These are phyloP conservation scores for Melanotaenia pygmaea DNA, from an alignment of 2,797 vertebrate species.

Conservation along the genomic window DNA sequence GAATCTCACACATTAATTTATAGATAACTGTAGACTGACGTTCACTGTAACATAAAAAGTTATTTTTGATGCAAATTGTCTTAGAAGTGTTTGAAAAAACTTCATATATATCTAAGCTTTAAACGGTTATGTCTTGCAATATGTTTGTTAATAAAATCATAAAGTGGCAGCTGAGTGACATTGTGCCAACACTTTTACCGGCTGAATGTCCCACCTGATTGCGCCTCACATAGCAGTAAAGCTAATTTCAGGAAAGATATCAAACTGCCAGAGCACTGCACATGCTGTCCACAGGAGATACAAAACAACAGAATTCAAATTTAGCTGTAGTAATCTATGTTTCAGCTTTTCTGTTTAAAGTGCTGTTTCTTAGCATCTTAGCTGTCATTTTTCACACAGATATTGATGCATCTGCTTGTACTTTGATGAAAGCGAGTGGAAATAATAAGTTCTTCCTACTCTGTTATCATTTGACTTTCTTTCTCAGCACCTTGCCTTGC, in stretches of 20 bases:
- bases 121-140: background rate
- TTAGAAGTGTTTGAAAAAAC: background rate
- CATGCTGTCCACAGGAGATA: background rate
- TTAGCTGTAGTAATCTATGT: background rate
- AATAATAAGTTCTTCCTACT: background rate
- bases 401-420: background rate
- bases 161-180: background rate
- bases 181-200: background rate
- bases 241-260: background rate
- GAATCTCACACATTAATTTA: background rate
- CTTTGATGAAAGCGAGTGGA: background rate
- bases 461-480: background rate
- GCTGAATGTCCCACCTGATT: background rate
- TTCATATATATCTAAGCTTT: background rate
- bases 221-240: background rate
- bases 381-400: constrained; percentile 5
- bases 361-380: background rate
- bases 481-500: background rate
- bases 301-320: background rate
- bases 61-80: background rate
- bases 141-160: background rate
- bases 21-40: background rate
- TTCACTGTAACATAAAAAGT: background rate
- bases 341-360: background rate
- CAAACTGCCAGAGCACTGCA: background rate